phyloP scores from a whole-genome alignment of 92 coral and sea anemone species.

The Palythoa heliodiscus region DNA sequence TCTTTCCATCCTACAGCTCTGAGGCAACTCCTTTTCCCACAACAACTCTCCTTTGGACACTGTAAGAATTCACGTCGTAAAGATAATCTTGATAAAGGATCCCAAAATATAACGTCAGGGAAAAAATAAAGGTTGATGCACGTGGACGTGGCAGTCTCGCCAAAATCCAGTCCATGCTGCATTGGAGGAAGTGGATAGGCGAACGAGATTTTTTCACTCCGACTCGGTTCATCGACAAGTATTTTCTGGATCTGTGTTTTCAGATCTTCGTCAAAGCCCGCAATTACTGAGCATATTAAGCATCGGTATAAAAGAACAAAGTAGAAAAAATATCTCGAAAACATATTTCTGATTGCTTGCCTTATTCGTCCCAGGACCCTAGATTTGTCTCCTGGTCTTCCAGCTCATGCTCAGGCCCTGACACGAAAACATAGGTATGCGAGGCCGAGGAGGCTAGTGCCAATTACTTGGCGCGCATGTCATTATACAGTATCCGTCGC shows the following conservation, averaged over 20 bases:
- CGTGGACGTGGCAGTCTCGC: not conserved
- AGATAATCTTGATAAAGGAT: slow-evolving; percentile 27
- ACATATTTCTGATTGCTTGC: too few species aligned
- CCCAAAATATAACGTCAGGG: slow-evolving; percentile 49
- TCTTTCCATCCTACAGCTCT: slow-evolving; percentile 63
- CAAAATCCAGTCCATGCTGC: not conserved
- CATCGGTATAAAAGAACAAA: too few species aligned
- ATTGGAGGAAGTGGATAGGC: not conserved
- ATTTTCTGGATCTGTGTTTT: not conserved
- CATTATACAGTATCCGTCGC: not conserved
- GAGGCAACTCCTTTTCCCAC: slow-evolving; percentile 37
- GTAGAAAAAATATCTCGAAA: not conserved
- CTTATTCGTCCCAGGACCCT: too few species aligned
- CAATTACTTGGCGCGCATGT: too few species aligned
- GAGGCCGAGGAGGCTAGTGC: too few species aligned
- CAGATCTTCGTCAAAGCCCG: not conserved
- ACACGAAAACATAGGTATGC: too few species aligned
- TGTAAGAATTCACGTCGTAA: slow-evolving; percentile 11
- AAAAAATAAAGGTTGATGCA: slow-evolving; percentile 14
- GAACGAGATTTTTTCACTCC: not conserved
- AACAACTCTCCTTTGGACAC: slow-evolving; percentile 44
- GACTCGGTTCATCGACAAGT: not conserved
- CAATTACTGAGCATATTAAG: not conserved
- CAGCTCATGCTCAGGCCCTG: too few species aligned
- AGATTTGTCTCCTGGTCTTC: too few species aligned